Evolutionary conservation across 1,140 invertebrate species (phyloP).

Genomic region (Homarus americanus): DNA sequence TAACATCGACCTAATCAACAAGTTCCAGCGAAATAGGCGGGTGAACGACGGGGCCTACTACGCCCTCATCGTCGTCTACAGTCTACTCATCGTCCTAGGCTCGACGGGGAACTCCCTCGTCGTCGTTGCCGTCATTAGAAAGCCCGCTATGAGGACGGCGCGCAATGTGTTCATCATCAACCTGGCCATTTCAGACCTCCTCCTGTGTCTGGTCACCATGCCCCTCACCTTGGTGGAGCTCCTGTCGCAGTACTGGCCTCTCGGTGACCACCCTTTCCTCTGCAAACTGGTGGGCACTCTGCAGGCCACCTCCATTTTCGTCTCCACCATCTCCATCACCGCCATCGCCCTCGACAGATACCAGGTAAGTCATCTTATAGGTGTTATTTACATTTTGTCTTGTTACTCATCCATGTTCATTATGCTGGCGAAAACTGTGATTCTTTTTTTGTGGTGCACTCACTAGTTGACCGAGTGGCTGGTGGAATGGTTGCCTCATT

Average conservation of each 20-base stretch:
- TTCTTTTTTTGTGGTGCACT: no score
- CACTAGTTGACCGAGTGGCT: no score
- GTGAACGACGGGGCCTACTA: slow-evolving; percentile 84
- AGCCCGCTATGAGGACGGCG: slow-evolving; percentile 90
- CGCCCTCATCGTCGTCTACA: slow-evolving; percentile 85
- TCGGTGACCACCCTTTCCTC: slow-evolving; percentile 83
- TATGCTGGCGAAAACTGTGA: no score
- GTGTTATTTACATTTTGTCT: no score
- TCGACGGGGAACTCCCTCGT: slow-evolving; percentile 89
- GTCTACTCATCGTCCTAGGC: slow-evolving; percentile 87
- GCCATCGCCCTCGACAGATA: slow-evolving; percentile 90
- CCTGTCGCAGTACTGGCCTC: slow-evolving; percentile 86
- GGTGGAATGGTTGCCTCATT: no score
- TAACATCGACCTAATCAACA: slow-evolving; percentile 67
- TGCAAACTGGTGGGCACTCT: slow-evolving; percentile 90
- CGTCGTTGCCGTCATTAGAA: slow-evolving; percentile 87
- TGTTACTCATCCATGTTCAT: no score
- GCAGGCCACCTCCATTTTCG: slow-evolving; percentile 92
- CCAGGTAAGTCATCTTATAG: slow-evolving; percentile 84
- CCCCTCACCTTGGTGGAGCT: slow-evolving; percentile 91
- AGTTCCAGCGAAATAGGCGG: slow-evolving; percentile 81
- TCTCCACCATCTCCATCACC: slow-evolving; percentile 93
- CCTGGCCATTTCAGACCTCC: slow-evolving; percentile 89
- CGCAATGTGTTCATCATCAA: slow-evolving; percentile 95
- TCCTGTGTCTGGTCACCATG: slow-evolving; percentile 91